Evolutionary conservation across 2,888 invertebrate genomes (phyloP).

Genomic region (Marronus borbonicus): DNA sequence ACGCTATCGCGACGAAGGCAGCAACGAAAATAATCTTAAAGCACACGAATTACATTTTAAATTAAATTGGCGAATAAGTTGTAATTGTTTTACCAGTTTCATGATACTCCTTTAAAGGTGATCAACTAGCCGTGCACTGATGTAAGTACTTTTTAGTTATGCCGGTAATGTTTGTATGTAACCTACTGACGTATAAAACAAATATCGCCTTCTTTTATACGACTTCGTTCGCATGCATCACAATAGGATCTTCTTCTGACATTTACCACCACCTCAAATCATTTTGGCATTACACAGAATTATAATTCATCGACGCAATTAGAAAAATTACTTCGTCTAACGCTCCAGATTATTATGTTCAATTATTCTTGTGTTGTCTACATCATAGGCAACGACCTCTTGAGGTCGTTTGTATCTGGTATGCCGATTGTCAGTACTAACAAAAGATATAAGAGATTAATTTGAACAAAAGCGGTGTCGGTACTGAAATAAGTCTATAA

Average conservation of each 20-base stretch:
- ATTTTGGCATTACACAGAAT: slow-evolving; percentile 40
- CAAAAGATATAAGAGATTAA: slow-evolving; percentile 3
- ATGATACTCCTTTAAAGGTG: slow-evolving; percentile 29
- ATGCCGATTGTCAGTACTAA: not conserved
- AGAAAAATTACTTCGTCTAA: slow-evolving; percentile 23
- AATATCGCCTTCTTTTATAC: slow-evolving; percentile 36
- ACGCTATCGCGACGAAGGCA: slow-evolving; percentile 58
- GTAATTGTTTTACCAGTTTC: slow-evolving; percentile 47
- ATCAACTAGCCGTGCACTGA: slow-evolving; percentile 12
- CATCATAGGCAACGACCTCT: slow-evolving; percentile 37
- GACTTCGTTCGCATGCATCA: slow-evolving; percentile 29
- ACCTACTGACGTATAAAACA: slow-evolving; percentile 31
- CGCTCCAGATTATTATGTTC: slow-evolving; percentile 24
- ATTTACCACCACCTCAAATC: slow-evolving; percentile 42
- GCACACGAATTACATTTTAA: not conserved
- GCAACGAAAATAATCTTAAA: slow-evolving; percentile 57
- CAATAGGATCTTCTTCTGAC: slow-evolving; percentile 47
- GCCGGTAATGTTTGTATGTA: slow-evolving; percentile 37
- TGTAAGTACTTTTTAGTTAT: slow-evolving; percentile 15
- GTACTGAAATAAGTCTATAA: too few relatives aligned
- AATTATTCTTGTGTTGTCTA: not conserved
- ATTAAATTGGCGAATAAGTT: not conserved
- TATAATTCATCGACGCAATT: slow-evolving; percentile 30
- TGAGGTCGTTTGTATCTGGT: slow-evolving; percentile 32
- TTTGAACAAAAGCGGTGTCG: not conserved